Percentiles rank a stretch among this genome's conserved stretches.
Evolutionary conservation across 2,888 invertebrate species (phyloP).

Genomic region (Catocala fraxini): DNA sequence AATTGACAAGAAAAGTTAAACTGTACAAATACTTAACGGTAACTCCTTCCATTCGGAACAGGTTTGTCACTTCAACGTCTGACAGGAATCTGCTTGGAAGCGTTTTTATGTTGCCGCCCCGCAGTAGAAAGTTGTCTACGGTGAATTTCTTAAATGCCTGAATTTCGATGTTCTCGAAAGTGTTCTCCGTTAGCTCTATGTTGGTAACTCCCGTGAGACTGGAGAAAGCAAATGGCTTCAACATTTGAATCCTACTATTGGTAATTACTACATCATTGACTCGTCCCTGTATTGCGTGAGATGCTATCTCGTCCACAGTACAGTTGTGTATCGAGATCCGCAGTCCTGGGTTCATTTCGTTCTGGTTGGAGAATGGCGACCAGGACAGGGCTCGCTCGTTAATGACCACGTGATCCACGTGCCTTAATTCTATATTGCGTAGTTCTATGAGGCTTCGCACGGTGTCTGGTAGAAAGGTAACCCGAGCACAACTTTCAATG

Average conservation of each 20-base stretch:
- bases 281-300: conserved; percentile 91
- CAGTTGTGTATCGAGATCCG: conserved; percentile 82
- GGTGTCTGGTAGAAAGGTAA: conserved; percentile 88
- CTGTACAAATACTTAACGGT: conserved; percentile 89
- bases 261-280: conserved; percentile 90
- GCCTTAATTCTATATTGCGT: conserved; percentile 88
- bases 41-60: conserved; percentile 90
- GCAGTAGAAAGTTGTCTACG: conserved; percentile 89
- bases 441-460: conserved; percentile 89
- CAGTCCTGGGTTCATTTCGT: conserved; percentile 89
- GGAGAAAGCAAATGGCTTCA: conserved; percentile 92
- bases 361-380: conserved; percentile 87
- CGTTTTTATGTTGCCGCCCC: conserved; percentile 87
- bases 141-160: conserved; percentile 94
- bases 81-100: conserved; percentile 92
- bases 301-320: conserved; percentile 85
- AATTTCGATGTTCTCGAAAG: conserved; percentile 88
- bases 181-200: conserved; percentile 89
- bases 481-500: conserved; percentile 89
- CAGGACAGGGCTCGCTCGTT: conserved; percentile 89
- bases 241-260: conserved; percentile 87
- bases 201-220: conserved; percentile 90
- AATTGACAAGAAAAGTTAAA: conserved; percentile 90
- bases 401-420: conserved; percentile 89
- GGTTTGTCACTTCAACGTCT: conserved; percentile 90